Percentiles rank a stretch among this genome's conserved stretches.
Evolutionary conservation across 2,797 vertebrate genomes (phyloP).

Genomic region (Pseudomugil tenellus): DNA sequence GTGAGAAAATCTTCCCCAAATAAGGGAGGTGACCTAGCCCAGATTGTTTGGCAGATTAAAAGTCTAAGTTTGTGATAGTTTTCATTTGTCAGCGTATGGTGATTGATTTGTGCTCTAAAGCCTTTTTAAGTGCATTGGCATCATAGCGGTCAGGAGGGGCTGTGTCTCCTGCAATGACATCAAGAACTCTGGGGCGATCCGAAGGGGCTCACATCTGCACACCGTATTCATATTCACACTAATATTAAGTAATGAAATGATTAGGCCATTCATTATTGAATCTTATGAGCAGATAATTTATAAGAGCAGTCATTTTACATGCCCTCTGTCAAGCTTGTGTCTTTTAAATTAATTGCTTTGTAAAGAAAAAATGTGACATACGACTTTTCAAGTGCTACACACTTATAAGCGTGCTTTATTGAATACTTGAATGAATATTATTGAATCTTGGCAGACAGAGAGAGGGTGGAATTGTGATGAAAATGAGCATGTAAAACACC

Average conservation of each 20-base stretch:
- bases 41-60: slow-evolving; percentile 82
- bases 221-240: neutral
- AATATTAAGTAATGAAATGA: neutral
- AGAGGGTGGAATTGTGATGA: neutral
- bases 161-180: slow-evolving; percentile 45
- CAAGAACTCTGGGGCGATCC: slow-evolving; percentile 11
- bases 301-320: neutral
- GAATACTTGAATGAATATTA: neutral
- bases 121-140: slow-evolving; percentile 65
- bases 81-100: slow-evolving; percentile 79
- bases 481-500: neutral
- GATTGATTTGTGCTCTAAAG: slow-evolving; percentile 77
- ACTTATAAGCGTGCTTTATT: neutral
- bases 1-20: slow-evolving; percentile 73
- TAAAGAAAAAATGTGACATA: neutral
- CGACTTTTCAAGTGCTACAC: neutral
- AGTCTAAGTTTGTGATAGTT: slow-evolving; percentile 81
- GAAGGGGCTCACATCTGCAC: slow-evolving; percentile 3
- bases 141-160: slow-evolving; percentile 36
- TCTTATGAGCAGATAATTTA: neutral
- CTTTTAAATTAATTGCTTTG: neutral
- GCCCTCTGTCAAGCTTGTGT: neutral
- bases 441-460: neutral
- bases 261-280: slow-evolving; percentile 1
- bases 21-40: slow-evolving; percentile 74